Base-by-base conservation (phyloP, 2,888 invertebrate species). In the Ennomos fuscantarius region DNA sequence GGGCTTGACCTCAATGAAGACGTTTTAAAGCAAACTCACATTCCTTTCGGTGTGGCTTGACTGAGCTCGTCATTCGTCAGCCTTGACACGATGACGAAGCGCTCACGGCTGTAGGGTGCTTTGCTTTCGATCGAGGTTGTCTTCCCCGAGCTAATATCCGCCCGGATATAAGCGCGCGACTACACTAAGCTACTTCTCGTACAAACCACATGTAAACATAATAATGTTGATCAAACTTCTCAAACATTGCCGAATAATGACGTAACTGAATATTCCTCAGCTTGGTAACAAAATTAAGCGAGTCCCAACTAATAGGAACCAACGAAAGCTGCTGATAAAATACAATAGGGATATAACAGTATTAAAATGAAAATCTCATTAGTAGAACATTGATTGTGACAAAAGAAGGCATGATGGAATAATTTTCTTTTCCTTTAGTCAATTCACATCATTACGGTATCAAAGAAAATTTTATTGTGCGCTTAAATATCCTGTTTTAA, bases 71-170 rank as follows among this genome's bases (percentile, higher is more conserved):
- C 72, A 72, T 76, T 80, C 73, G 68, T 41, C 55, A 42, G 73
- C 81, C 81, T 80, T 78, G 77, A 68, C 73, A 68, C 34, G 44
- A 11, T 56, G 64, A 66, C 65, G 68, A 71, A 80, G 80, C 66
- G 76, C 76, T 78, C 84, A 79, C 72, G 72, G 65, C 49, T 80
- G 65, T 68, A 86, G 86, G 73, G 81, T 78, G 73, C 83, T 84
- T 72, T 66, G 72, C 71, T 69, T 65, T 65, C 74, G 76, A 78
- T 80, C 81, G 82, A 83, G 84, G 85, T 72, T 73, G 56, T 60
- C 58, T 65, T 67, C 59, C 45, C 67, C 68, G 61, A 72, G 71
- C 77, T 78, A 79, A 85, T 84, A 85, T 83, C 81, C 79, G 77
- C 13, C 65, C 70, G 71, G 76, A 73, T 76, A 72, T 73, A 71